Conservation (phyloP, 2,113 vertebrate genomes). For the Cebus imitator region DNA sequence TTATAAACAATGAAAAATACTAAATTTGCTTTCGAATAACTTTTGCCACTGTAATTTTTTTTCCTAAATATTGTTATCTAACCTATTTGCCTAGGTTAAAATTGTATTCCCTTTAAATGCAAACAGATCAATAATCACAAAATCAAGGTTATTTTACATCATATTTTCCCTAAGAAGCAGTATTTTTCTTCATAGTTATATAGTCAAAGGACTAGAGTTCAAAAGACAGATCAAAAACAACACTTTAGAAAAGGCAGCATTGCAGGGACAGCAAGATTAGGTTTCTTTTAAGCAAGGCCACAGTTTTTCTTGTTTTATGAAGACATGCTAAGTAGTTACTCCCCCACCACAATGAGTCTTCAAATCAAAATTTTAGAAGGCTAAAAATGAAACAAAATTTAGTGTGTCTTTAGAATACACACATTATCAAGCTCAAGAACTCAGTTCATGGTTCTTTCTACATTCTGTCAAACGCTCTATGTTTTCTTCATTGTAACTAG, state of each 20-base stretch:
- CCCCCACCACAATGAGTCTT: not conserved
- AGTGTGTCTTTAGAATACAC: conserved; percentile 5
- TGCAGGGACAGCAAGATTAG: not conserved
- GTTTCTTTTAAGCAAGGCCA: not conserved
- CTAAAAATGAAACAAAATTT: conserved; percentile 2
- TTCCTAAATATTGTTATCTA: not conserved
- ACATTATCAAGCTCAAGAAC: not conserved
- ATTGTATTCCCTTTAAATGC: not conserved
- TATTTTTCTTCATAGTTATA: not conserved
- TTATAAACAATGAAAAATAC: conserved; percentile 21
- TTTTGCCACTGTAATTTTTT: not conserved
- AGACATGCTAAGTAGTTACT: not conserved
- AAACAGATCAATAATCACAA: not conserved
- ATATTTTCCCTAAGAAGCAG: not conserved
- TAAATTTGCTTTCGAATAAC: conserved; percentile 25
- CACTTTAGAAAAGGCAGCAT: conserved; percentile 3
- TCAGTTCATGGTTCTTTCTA: not conserved
- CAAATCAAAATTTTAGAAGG: not conserved
- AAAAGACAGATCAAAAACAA: not conserved
- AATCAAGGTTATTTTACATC: not conserved
- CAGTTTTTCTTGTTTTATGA: not conserved
- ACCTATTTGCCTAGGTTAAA: conserved; percentile 4
- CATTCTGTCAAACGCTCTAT: not conserved
- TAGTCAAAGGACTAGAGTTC: not conserved
- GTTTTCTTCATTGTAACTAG: not conserved